Conservation (phyloP, 2,797 vertebrate genomes). For the Brotula barbata region DNA sequence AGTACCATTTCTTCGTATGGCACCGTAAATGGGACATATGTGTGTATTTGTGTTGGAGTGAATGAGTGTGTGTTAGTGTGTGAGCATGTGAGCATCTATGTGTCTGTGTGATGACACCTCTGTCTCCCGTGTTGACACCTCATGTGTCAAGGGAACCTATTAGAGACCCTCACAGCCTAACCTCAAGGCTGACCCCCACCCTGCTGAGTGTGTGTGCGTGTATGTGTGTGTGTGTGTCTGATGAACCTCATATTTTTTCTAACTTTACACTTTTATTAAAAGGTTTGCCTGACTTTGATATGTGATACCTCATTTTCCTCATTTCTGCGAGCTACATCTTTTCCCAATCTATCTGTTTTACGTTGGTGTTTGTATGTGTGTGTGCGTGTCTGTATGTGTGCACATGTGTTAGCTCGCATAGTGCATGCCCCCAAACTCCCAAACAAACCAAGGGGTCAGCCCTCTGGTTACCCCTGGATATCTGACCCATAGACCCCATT, state of each 20-base stretch:
- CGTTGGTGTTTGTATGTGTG: constrained; percentile 8
- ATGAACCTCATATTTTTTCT: not conserved
- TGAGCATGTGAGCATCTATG: constrained; percentile 14
- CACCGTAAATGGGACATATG: not conserved
- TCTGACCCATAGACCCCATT: constrained; percentile 60
- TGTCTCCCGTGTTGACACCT: constrained; percentile 76
- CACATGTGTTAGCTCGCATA: too few relatives aligned
- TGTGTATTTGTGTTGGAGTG: constrained; percentile 7
- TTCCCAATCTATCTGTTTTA: not conserved
- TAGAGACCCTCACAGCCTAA: constrained; percentile 80
- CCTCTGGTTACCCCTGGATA: constrained; percentile 59
- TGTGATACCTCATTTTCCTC: not conserved
- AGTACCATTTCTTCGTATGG: constrained; percentile 9
- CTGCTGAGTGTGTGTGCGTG: constrained; percentile 42
- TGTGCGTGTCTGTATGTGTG: constrained; percentile 19
- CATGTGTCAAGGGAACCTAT: constrained; percentile 86
- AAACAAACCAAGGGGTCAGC: constrained; percentile 63
- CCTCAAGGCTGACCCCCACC: constrained; percentile 73
- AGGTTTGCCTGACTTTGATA: not conserved
- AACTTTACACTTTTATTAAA: not conserved
- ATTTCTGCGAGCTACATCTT: not conserved
- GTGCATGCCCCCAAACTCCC: constrained; percentile 47
- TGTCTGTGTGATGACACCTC: constrained; percentile 73
- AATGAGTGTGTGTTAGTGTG: constrained; percentile 17
- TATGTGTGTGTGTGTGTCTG: constrained; percentile 23